phyloP scores from a whole-genome alignment of 2,888 invertebrate genomes.

The Lampropteryx suffumata region DNA sequence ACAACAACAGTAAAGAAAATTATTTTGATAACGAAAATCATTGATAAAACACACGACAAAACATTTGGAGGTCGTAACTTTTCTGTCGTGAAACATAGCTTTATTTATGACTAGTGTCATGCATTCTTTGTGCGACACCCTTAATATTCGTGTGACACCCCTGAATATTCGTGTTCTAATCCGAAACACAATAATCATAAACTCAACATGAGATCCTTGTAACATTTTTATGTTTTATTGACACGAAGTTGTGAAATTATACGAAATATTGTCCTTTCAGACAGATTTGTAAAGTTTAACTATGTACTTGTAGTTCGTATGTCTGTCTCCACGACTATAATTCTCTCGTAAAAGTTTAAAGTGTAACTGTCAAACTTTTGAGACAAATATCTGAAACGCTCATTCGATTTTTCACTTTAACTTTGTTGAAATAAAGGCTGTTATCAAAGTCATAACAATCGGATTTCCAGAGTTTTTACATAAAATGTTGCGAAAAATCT shows the following conservation, averaged over 20 bases:
- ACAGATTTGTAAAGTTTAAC: too few species aligned
- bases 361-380: slow-evolving; percentile 14
- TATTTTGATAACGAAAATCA: too few species aligned
- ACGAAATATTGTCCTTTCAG: too few species aligned
- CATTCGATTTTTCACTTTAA: slow-evolving; percentile 8
- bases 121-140: not conserved
- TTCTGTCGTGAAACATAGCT: too few species aligned
- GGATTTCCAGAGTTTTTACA: slow-evolving; percentile 17
- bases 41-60: too few species aligned
- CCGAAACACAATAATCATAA: slow-evolving; percentile 3
- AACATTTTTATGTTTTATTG: slow-evolving; percentile 3
- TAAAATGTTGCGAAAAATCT: slow-evolving; percentile 13
- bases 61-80: too few species aligned
- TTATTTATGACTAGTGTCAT: too few species aligned
- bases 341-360: not conserved
- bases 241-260: too few species aligned
- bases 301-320: too few species aligned
- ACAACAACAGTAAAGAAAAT: too few species aligned
- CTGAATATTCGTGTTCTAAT: not conserved
- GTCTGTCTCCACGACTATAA: too few species aligned
- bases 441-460: slow-evolving; percentile 20
- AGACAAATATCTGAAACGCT: slow-evolving; percentile 13
- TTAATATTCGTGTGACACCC: not conserved
- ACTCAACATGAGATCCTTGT: not conserved
- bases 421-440: slow-evolving; percentile 10